Evolutionary conservation across 1,140 invertebrate species (phyloP).

Genomic region (Drosophila arizonae): DNA sequence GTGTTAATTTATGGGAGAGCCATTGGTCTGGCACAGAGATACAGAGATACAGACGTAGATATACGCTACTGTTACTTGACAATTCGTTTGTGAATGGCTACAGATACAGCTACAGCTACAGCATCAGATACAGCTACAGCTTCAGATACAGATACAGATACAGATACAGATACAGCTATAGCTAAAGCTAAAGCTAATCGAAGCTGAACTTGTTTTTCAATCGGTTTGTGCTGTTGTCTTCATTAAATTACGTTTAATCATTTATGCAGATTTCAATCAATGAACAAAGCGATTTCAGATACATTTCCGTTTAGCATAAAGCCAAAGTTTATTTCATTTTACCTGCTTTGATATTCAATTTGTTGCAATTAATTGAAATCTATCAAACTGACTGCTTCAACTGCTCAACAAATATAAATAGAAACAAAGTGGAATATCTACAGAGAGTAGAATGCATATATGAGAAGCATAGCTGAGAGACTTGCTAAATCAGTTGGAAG

Average conservation of each 20-base stretch:
- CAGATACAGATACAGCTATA: slow-evolving; percentile 39
- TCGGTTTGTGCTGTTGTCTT: slow-evolving; percentile 65
- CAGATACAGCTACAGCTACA: slow-evolving; percentile 33
- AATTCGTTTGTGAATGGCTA: slow-evolving; percentile 3
- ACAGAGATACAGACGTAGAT: slow-evolving; percentile 33
- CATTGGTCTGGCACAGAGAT: slow-evolving; percentile 33
- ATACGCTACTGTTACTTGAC: slow-evolving; percentile 23
- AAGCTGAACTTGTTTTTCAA: slow-evolving; percentile 66
- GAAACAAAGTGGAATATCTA: too few relatives aligned
- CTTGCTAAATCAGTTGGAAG: too few relatives aligned
- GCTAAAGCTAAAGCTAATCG: slow-evolving; percentile 22
- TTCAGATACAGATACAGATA: slow-evolving; percentile 3
- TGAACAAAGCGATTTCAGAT: slow-evolving; percentile 61
- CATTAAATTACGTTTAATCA: slow-evolving; percentile 77
- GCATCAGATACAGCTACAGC: slow-evolving; percentile 17
- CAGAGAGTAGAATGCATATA: too few relatives aligned
- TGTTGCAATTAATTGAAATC: slow-evolving; percentile 46
- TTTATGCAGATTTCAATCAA: slow-evolving; percentile 77
- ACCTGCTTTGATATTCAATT: slow-evolving; percentile 43
- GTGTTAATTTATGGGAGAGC: slow-evolving; percentile 78
- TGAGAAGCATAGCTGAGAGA: too few relatives aligned
- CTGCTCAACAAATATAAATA: neutral
- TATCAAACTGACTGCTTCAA: slow-evolving; percentile 9
- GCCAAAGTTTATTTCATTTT: slow-evolving; percentile 29
- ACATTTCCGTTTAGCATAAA: slow-evolving; percentile 70